These are phyloP conservation scores for Eubasilissa regina DNA, from an alignment of 1,140 invertebrate genomes.

Conservation along the genomic window DNA sequence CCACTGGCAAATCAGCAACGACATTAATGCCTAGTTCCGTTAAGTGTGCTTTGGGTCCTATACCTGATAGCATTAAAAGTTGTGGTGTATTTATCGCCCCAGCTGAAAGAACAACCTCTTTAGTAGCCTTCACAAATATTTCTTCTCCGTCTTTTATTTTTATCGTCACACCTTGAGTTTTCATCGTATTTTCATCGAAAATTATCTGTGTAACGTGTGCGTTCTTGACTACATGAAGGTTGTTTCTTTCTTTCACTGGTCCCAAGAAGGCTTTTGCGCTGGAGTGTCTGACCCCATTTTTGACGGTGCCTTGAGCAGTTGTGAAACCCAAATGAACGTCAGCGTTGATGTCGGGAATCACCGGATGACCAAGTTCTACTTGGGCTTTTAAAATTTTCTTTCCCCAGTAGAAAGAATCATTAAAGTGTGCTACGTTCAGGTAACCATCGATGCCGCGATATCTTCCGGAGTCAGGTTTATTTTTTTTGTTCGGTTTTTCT, in stretches of 20 bases:
- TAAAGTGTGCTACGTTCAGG: constrained; percentile 80
- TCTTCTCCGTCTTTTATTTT: constrained; percentile 74
- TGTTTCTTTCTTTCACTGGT: constrained; percentile 72
- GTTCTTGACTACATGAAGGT: constrained; percentile 83
- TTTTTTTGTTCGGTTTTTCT: constrained; percentile 72
- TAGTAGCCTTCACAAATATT: constrained; percentile 79
- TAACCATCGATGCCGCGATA: constrained; percentile 84
- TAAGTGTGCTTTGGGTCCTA: constrained; percentile 86
- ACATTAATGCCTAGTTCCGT: constrained; percentile 80
- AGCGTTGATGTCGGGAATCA: constrained; percentile 72
- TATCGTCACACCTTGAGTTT: constrained; percentile 84
- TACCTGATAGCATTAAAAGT: constrained; percentile 89
- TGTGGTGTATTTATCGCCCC: constrained; percentile 87
- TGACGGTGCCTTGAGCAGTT: constrained; percentile 63
- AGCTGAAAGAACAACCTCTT: constrained; percentile 86
- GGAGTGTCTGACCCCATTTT: constrained; percentile 69
- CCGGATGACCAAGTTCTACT: constrained; percentile 79
- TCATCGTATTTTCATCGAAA: constrained; percentile 81
- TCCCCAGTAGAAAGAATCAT: constrained; percentile 34
- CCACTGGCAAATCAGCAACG: constrained; percentile 81
- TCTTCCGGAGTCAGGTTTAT: neutral
- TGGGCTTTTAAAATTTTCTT: constrained; percentile 69
- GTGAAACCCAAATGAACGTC: constrained; percentile 68
- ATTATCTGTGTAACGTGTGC: constrained; percentile 82
- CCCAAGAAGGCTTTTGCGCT: constrained; percentile 72